These are phyloP conservation scores for Pomacea canaliculata DNA, from an alignment of 2,888 invertebrate genomes.

Conservation along the genomic window DNA sequence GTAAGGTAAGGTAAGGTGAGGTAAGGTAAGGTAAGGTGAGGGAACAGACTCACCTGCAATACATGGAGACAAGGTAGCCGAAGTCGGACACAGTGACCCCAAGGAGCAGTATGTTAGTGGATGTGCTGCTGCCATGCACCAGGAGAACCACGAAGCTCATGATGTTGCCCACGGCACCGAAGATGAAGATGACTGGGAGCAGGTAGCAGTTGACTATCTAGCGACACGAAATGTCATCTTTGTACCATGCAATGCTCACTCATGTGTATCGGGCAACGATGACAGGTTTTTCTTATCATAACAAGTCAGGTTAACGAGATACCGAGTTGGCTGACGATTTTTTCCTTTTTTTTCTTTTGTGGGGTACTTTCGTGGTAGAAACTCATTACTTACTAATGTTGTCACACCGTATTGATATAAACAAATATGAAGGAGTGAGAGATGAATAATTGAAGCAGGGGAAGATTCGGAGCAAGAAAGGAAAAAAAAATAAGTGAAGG, in stretches of 20 bases:
- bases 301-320: too few relatives aligned
- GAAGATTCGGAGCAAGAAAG: background rate
- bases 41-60: background rate
- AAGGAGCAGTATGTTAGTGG: slow-evolving; percentile 21
- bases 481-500: background rate
- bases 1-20: too few relatives aligned
- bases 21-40: too few relatives aligned
- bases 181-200: slow-evolving; percentile 14
- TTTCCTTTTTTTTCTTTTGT: background rate
- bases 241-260: too few relatives aligned
- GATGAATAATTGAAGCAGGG: background rate
- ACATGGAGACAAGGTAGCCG: slow-evolving; percentile 16
- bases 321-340: too few relatives aligned
- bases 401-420: background rate
- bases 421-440: background rate
- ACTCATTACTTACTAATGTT: background rate
- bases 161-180: slow-evolving; percentile 16
- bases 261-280: too few relatives aligned
- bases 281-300: too few relatives aligned
- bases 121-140: slow-evolving; percentile 10
- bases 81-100: slow-evolving; percentile 19
- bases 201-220: slow-evolving; percentile 21
- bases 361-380: background rate
- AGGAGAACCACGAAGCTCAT: slow-evolving; percentile 21
- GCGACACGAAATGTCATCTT: too few relatives aligned